Conservation (phyloP, 2,113 vertebrate species). For the Sisor rabdophorus region DNA sequence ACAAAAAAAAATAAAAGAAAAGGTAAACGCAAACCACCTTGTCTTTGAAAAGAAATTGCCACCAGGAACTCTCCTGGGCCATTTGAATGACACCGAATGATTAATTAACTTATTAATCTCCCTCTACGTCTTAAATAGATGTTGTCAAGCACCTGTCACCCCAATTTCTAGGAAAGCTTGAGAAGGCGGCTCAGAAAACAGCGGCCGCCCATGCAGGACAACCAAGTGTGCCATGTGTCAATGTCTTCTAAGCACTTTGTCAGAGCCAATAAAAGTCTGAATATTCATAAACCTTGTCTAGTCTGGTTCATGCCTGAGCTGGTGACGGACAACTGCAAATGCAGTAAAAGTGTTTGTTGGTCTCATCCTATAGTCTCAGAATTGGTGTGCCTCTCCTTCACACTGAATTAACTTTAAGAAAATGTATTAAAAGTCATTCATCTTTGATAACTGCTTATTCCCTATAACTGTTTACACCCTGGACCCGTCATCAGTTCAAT, state of each 20-base stretch:
- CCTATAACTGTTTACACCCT: no score
- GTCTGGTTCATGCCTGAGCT: background rate
- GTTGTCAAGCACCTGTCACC: conserved; percentile 50
- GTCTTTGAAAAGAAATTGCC: background rate
- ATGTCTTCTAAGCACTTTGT: conserved; percentile 41
- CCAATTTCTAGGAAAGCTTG: conserved; percentile 40
- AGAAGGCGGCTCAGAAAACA: conserved; percentile 30
- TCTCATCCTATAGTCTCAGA: background rate
- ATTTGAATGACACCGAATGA: conserved; percentile 44
- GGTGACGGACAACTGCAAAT: background rate
- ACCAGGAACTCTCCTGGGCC: conserved; percentile 23
- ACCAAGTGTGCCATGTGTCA: conserved; percentile 38
- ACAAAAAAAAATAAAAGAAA: background rate
- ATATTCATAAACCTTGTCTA: conserved; percentile 39
- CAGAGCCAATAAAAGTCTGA: conserved; percentile 41
- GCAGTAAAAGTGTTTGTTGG: background rate
- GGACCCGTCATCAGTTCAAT: no score
- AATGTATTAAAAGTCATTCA: no score
- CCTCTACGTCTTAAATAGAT: conserved; percentile 47
- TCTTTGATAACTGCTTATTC: no score
- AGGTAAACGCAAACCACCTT: background rate
- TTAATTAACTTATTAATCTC: conserved; percentile 51
- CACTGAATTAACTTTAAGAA: no score
- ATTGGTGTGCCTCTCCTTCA: background rate
- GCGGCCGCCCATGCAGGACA: conserved; percentile 10